Conservation (phyloP, 2,888 invertebrate genomes). For the Phortica okadai region DNA sequence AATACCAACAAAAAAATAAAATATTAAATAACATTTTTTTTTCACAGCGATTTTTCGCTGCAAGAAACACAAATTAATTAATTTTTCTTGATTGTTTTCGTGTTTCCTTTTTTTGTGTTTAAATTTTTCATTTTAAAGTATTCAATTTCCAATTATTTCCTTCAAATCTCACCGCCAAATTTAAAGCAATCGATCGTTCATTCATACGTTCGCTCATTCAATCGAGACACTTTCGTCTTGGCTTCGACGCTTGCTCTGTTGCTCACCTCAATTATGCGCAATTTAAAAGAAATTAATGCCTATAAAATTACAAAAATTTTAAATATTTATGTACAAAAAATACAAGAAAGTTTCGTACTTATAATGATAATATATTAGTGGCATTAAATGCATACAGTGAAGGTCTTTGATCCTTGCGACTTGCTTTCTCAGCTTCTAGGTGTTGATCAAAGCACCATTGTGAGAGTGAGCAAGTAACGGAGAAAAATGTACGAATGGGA, state of each 20-base stretch:
- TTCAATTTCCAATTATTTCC: background rate
- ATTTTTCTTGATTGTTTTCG: conserved; percentile 17
- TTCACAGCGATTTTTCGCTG: background rate
- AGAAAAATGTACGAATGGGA: no score
- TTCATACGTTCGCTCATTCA: background rate
- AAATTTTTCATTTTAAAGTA: background rate
- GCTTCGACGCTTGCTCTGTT: conserved; percentile 12
- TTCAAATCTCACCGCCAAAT: background rate
- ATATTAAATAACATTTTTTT: conserved; percentile 20
- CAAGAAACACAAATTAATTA: conserved; percentile 22
- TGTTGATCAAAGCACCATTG: background rate
- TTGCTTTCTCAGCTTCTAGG: conserved; percentile 8
- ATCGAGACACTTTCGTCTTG: conserved; percentile 32
- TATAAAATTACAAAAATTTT: conserved; percentile 64
- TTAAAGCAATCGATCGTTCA: conserved; percentile 12
- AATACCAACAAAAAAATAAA: background rate
- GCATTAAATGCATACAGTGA: conserved; percentile 54
- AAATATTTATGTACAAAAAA: conserved; percentile 2
- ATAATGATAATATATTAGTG: conserved; percentile 65
- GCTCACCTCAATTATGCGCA: conserved; percentile 67
- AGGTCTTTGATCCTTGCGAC: conserved; percentile 40
- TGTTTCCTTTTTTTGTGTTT: background rate
- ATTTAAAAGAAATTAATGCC: conserved; percentile 71
- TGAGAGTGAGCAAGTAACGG: background rate
- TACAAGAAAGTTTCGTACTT: no score